Base-by-base conservation (phyloP, 2,888 invertebrate genomes). In the Carcina quercana region DNA sequence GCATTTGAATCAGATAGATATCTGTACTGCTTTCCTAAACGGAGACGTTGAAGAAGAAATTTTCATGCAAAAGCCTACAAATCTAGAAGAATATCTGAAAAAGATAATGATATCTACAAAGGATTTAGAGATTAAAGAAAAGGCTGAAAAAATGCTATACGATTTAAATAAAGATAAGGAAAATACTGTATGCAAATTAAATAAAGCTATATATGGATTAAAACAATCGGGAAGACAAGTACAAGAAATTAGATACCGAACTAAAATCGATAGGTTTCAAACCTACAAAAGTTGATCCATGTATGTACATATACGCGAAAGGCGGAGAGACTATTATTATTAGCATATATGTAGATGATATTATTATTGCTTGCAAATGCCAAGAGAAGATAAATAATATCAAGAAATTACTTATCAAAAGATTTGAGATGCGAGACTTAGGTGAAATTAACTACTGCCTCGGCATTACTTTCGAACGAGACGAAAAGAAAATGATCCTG, bases 21-120 rank as follows among this genome's bases (percentile, higher is more conserved):
- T 33, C 4, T 43, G 24, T 10, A 46, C 50, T 17, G 50, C 50
- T 11, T 48, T 42, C 28, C 25, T 49, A 14, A 43, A 54, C 40
- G 50, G 50, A 15, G 25, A 15, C 12, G 14, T 30, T 8, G 5
- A 19, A 12, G 34, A 35, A 15, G 12, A 14, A 1, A 14, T 35
- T 8, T 21, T 8, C 17, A 35, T 35, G 30, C 5, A 29, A 6
- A 2, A 13, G 3, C 29, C 29, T 6, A 10, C 13, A 6, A 19
- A 19, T 19, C 19, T 19, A 3, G 19, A 19, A 19, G n/a, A 19
- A 19, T 19, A 19, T 19, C 19, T 19, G 6, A 8, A 3, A 6
- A n/a, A 19, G n/a, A 19, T 19, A 17, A 5, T 17, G 17, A 7
- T 17, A 5, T 3, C 19, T 19, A 19, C 19, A 19, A 19, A 19